Evolutionary conservation across 2,113 vertebrate genomes (phyloP).

Genomic region (Chionis minor): DNA sequence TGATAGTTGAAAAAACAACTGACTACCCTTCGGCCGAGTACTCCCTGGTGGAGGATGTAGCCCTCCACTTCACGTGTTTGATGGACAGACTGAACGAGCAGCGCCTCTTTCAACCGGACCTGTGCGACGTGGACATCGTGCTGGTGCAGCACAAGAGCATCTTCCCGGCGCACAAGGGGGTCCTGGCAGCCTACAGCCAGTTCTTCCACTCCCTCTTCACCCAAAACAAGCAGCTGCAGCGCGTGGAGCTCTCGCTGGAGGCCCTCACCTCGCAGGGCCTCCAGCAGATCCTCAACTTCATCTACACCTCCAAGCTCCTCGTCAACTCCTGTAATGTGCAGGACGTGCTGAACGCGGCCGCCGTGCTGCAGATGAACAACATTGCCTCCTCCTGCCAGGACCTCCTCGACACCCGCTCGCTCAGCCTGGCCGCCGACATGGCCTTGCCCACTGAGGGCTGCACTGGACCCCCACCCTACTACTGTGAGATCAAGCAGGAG

Average conservation of each 20-base stretch:
- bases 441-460: constrained; percentile 73
- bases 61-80: constrained; percentile 92
- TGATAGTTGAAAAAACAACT: constrained; percentile 96
- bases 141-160: constrained; percentile 90
- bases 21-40: constrained; percentile 91
- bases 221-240: constrained; percentile 90
- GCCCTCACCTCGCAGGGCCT: constrained; percentile 88
- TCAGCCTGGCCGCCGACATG: constrained; percentile 77
- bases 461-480: constrained; percentile 71
- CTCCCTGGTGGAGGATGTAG: constrained; percentile 95
- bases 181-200: constrained; percentile 92
- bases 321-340: constrained; percentile 89
- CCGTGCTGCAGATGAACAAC: constrained; percentile 92
- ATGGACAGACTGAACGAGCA: constrained; percentile 96
- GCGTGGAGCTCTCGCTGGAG: constrained; percentile 90
- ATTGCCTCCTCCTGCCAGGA: constrained; percentile 91
- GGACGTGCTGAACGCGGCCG: constrained; percentile 88
- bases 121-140: constrained; percentile 95
- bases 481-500: constrained; percentile 92
- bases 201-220: constrained; percentile 95
- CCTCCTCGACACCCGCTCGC: constrained; percentile 86
- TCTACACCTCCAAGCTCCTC: constrained; percentile 93
- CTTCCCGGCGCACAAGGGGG: constrained; percentile 91
- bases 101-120: constrained; percentile 92
- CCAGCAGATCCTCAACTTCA: constrained; percentile 96